phyloP scores from a whole-genome alignment of 1,140 invertebrate species.

The Nixonia krombeini region DNA sequence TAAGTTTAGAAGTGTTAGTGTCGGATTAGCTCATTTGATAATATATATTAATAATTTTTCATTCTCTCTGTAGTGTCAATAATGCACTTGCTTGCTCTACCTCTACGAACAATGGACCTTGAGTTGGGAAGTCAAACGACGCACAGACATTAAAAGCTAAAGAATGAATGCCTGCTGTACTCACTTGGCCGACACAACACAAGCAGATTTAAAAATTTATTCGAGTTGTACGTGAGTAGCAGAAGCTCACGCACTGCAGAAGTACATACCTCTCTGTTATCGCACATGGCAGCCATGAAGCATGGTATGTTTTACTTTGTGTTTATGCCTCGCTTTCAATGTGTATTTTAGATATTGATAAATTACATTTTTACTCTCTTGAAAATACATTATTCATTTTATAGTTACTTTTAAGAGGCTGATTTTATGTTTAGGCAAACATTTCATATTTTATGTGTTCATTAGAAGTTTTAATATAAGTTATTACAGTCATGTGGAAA shows the following conservation, averaged over 20 bases:
- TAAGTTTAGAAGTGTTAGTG: no score
- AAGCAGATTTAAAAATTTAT: conserved; percentile 66
- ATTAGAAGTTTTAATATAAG: no score
- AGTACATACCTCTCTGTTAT: conserved; percentile 63
- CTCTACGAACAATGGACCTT: conserved; percentile 65
- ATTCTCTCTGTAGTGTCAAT: conserved; percentile 64
- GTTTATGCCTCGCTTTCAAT: conserved; percentile 54
- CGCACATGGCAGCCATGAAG: conserved; percentile 74
- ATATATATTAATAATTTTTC: conserved; percentile 52
- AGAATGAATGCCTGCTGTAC: conserved; percentile 69
- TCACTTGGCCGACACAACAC: conserved; percentile 61
- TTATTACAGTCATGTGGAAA: no score
- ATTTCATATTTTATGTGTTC: no score
- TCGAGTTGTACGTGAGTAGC: conserved; percentile 66
- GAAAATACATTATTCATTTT: no score
- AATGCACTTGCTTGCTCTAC: conserved; percentile 65
- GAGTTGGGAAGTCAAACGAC: conserved; percentile 63
- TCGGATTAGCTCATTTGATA: no score
- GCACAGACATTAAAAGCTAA: conserved; percentile 64
- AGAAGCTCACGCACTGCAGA: conserved; percentile 61
- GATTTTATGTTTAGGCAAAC: no score
- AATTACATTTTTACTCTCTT: no score
- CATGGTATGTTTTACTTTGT: conserved; percentile 69
- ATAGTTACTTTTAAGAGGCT: no score
- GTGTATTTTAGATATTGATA: no score